Evolutionary conservation across 2,888 invertebrate genomes (phyloP).

Genomic region (Oasisia sp.): DNA sequence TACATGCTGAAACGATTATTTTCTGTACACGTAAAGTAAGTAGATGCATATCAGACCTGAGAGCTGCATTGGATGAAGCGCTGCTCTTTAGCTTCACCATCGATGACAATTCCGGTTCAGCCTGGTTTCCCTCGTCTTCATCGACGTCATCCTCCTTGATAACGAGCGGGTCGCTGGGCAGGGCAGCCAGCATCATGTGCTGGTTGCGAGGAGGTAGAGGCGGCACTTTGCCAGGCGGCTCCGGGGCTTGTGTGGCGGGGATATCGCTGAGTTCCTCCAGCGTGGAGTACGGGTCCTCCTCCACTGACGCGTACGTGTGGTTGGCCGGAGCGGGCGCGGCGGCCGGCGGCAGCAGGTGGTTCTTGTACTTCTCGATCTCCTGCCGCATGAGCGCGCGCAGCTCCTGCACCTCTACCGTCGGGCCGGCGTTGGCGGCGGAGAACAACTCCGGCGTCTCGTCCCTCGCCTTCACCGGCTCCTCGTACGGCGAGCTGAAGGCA

Average conservation of each 20-base stretch:
- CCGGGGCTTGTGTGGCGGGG: not conserved
- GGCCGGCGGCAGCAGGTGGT: not conserved
- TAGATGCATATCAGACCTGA: not conserved
- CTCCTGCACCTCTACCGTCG: slow-evolving; percentile 29
- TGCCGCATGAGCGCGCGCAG: slow-evolving; percentile 32
- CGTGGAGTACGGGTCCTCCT: not conserved
- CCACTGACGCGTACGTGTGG: not conserved
- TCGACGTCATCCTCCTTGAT: no score
- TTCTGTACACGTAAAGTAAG: not conserved
- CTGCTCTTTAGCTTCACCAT: not conserved
- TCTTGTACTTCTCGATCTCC: slow-evolving; percentile 32
- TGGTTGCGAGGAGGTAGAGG: not conserved
- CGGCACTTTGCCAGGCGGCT: slow-evolving; percentile 5
- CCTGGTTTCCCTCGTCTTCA: not conserved
- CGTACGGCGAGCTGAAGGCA: slow-evolving; percentile 30
- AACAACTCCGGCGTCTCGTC: not conserved
- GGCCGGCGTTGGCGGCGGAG: not conserved
- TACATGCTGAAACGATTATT: not conserved
- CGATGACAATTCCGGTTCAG: not conserved
- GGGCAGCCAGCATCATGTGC: not conserved
- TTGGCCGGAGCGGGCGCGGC: not conserved
- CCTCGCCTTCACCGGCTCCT: slow-evolving; percentile 21
- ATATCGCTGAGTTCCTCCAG: not conserved
- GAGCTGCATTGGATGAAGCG: not conserved
- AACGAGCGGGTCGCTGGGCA: not conserved